Conservation (phyloP, 23 tunicate genomes). For the Trididemnum nubilum region DNA sequence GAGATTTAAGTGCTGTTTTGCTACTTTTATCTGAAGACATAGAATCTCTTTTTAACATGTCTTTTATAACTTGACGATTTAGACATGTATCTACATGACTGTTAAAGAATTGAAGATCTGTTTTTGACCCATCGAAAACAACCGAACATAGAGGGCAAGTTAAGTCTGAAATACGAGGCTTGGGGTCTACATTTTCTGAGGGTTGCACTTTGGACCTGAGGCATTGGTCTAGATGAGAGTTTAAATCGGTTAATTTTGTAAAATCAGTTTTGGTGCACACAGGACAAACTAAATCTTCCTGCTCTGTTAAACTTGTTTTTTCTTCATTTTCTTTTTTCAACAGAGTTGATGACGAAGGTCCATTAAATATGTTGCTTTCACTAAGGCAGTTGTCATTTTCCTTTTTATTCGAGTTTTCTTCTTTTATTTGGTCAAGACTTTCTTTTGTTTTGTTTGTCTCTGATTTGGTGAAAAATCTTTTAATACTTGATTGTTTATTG, state of each 20-base stretch:
- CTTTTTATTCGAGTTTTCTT: no score
- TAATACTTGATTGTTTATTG: constrained; percentile 23
- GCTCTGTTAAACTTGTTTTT: no score
- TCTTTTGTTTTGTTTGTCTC: not conserved
- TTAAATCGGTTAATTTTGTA: not conserved
- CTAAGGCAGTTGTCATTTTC: no score
- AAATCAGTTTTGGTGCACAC: not conserved
- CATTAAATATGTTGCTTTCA: no score
- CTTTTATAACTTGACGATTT: constrained; percentile 50
- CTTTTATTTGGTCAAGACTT: no score
- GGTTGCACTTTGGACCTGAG: not conserved
- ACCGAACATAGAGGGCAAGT: constrained; percentile 71
- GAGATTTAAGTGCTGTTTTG: not conserved
- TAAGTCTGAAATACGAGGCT: not conserved
- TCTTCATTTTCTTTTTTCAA: no score
- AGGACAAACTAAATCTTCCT: constrained; percentile 5
- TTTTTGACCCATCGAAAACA: constrained; percentile 25
- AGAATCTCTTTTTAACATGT: constrained; percentile 40
- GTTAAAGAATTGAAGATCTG: constrained; percentile 51
- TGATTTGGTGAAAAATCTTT: constrained; percentile 21
- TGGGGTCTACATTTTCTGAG: not conserved
- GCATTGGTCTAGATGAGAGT: constrained; percentile 18
- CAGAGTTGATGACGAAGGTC: no score
- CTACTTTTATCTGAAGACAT: not conserved
- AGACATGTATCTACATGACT: constrained; percentile 73